Evolutionary conservation across 1,140 invertebrate genomes (phyloP).

Genomic region (Cherax quadricarinatus): DNA sequence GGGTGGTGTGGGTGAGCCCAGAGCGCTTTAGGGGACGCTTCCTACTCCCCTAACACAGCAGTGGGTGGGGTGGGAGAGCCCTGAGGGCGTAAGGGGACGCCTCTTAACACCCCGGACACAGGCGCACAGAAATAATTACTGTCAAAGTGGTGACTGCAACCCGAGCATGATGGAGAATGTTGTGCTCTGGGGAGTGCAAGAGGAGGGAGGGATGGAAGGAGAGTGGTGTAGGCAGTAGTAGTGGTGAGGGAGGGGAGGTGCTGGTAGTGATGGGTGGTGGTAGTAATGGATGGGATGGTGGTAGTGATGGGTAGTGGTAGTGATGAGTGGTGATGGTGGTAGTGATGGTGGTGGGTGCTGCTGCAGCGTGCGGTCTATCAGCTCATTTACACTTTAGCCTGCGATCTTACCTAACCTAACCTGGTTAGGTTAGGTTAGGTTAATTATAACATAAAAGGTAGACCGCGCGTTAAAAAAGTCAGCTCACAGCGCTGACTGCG

Average conservation of each 20-base stretch:
- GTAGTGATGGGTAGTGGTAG: not conserved
- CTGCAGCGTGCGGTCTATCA: too few species aligned
- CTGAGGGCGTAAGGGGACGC: not conserved
- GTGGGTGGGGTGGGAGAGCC: not conserved
- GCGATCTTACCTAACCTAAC: too few species aligned
- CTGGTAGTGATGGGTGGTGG: not conserved
- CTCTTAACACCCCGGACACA: not conserved
- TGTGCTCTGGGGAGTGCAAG: not conserved
- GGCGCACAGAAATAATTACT: conserved; percentile 34
- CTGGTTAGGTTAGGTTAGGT: too few species aligned
- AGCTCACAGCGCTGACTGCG: too few species aligned
- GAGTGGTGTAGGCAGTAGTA: too few species aligned
- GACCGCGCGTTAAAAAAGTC: too few species aligned
- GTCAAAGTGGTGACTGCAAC: conserved; percentile 34
- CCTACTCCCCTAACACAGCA: not conserved
- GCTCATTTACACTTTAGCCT: too few species aligned
- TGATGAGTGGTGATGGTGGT: too few species aligned
- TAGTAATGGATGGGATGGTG: conserved; percentile 1
- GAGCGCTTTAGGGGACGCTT: not conserved
- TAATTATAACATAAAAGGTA: too few species aligned
- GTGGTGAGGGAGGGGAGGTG: not conserved
- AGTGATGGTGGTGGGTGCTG: too few species aligned
- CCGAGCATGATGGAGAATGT: conserved; percentile 21
- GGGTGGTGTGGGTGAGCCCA: too few species aligned
- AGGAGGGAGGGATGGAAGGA: too few species aligned